Evolutionary conservation across 2,797 vertebrate genomes (phyloP).

Genomic region (Hirundo rustica): DNA sequence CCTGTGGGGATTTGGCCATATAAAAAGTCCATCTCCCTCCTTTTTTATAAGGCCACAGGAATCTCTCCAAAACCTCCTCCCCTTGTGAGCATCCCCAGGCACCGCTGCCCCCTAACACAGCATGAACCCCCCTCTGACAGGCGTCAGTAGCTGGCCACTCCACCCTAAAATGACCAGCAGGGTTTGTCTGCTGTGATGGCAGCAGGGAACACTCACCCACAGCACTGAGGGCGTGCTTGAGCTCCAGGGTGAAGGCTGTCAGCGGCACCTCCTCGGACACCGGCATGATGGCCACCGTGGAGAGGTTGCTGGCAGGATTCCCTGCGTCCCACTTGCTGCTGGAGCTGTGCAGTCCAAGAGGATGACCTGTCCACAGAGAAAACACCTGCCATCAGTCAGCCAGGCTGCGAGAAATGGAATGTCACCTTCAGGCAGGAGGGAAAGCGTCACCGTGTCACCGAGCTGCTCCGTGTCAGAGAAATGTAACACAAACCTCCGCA

Average conservation of each 20-base stretch:
- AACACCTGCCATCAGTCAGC: not conserved
- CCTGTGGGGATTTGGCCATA: not conserved
- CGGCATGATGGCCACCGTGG: slow-evolving; percentile 89
- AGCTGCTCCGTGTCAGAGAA: not conserved
- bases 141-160: rapidly evolving
- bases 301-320: slow-evolving; percentile 88
- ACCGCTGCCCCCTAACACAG: rapidly evolving
- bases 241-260: slow-evolving; percentile 89
- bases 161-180: rapidly evolving
- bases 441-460: rapidly evolving
- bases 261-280: slow-evolving; percentile 92
- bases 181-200: not conserved
- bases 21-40: not conserved
- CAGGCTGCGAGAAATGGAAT: not conserved
- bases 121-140: not conserved
- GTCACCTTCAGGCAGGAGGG: not conserved
- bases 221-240: slow-evolving; percentile 87
- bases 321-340: slow-evolving; percentile 88
- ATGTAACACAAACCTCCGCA: not conserved
- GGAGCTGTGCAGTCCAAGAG: slow-evolving; percentile 78
- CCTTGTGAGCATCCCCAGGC: too few species aligned
- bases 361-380: slow-evolving; percentile 74
- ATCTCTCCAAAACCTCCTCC: not conserved
- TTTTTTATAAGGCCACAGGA: not conserved
- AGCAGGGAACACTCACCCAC: slow-evolving; percentile 75